A percentile compares a stretch with the other conserved stretches of the same genome.
These are phyloP conservation scores for Xanthostigma xanthostigma DNA, from an alignment of 2,888 invertebrate species.

Conservation along the genomic window DNA sequence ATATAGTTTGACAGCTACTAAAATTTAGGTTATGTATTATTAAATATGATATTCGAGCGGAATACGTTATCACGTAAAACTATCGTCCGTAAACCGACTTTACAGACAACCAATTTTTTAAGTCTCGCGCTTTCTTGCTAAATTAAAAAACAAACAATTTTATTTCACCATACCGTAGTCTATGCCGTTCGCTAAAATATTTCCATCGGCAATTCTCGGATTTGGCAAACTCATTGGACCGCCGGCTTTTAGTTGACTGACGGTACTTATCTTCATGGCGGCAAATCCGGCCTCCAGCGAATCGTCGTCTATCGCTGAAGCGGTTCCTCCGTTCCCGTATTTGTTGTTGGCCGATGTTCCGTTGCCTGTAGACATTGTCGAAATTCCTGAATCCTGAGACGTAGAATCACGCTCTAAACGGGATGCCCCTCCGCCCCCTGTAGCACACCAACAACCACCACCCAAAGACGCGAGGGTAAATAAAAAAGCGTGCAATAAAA, in stretches of 20 bases:
- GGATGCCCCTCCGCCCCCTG: conserved; percentile 14
- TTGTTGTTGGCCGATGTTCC: conserved; percentile 14
- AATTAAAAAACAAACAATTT: too few relatives aligned
- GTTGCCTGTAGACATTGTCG: conserved; percentile 55
- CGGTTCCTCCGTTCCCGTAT: conserved; percentile 1
- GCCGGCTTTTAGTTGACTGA: not conserved
- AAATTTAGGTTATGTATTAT: too few relatives aligned
- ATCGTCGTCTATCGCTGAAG: not conserved
- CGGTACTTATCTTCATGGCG: not conserved
- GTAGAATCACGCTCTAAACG: conserved; percentile 45
- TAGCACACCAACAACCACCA: not conserved
- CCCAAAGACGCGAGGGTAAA: too few relatives aligned
- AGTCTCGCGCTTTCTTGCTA: too few relatives aligned
- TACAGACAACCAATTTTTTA: too few relatives aligned
- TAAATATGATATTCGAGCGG: too few relatives aligned
- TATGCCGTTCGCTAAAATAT: too few relatives aligned
- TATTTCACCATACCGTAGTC: too few relatives aligned
- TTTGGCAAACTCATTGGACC: not conserved
- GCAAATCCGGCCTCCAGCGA: not conserved
- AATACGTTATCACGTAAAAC: too few relatives aligned
- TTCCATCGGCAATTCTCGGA: not conserved
- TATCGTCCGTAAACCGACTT: too few relatives aligned
- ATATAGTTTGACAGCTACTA: too few relatives aligned
- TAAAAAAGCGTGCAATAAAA: too few relatives aligned
- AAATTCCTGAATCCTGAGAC: conserved; percentile 80